Percentiles rank a stretch among this genome's conserved stretches.
Evolutionary conservation across 64 coral and sea anemone species (phyloP).

Genomic region (Stichodactyla mertensii): DNA sequence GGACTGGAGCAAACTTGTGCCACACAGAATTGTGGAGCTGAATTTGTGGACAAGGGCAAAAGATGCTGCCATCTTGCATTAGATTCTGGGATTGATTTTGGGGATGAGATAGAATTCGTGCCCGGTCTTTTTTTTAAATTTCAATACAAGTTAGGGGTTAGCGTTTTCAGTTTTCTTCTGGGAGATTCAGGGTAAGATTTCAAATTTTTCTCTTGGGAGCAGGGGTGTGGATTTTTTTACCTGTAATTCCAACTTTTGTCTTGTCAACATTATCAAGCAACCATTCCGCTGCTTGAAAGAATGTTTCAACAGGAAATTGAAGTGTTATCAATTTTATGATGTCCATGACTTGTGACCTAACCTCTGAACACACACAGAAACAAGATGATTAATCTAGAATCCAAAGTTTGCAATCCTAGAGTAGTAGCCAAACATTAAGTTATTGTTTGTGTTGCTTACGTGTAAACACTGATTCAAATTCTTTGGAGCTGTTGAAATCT

Average conservation of each 20-base stretch:
- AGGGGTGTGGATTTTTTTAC: background rate
- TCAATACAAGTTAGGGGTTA: no score
- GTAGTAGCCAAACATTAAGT: background rate
- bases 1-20: no score
- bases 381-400: background rate
- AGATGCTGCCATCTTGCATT: no score
- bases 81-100: no score
- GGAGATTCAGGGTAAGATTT: no score
- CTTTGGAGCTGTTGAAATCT: slow-evolving; percentile 70
- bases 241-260: background rate
- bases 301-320: slow-evolving; percentile 63
- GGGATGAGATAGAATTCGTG: no score
- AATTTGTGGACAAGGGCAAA: no score
- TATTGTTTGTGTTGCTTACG: slow-evolving; percentile 30
- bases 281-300: slow-evolving; percentile 69
- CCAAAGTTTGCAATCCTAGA: background rate
- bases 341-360: slow-evolving; percentile 78
- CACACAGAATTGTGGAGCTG: no score
- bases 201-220: no score
- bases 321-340: slow-evolving; percentile 47
- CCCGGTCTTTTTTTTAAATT: no score
- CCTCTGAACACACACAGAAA: slow-evolving; percentile 35
- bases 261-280: slow-evolving; percentile 57
- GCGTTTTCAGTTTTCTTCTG: no score
- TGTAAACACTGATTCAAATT: slow-evolving; percentile 67